Conservation (phyloP, 2,113 vertebrate genomes). For the Microcebus jonahi region DNA sequence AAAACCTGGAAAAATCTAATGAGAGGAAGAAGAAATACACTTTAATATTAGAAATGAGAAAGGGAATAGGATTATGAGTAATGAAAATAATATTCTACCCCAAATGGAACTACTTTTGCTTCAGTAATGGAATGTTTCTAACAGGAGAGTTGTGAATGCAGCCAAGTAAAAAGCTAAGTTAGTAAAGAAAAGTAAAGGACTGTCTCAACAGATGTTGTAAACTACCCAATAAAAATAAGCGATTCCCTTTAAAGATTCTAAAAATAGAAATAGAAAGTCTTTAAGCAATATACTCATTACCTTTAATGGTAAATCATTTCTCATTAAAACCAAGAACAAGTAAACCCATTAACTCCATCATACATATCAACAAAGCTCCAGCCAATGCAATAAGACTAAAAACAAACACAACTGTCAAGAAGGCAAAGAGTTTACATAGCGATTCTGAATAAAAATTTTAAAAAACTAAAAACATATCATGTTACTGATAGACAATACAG, state of each 20-base stretch:
- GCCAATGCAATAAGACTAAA: not conserved
- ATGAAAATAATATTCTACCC: not conserved
- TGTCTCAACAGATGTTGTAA: not conserved
- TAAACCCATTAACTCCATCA: not conserved
- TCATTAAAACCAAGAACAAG: slow-evolving; percentile 32
- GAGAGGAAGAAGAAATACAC: not conserved
- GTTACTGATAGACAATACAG: not conserved
- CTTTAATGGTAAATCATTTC: slow-evolving; percentile 17
- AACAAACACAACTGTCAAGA: not conserved
- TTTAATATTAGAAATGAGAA: not conserved
- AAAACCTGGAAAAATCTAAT: not conserved
- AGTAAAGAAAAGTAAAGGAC: not conserved
- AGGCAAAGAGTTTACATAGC: not conserved
- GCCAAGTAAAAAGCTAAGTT: not conserved
- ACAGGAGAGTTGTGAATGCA: not conserved
- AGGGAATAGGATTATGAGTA: not conserved
- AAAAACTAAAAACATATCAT: not conserved
- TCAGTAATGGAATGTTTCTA: not conserved
- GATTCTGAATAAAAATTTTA: not conserved
- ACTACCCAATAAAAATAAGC: not conserved
- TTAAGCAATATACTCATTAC: not conserved
- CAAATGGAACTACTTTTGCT: not conserved
- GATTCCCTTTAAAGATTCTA: slow-evolving; percentile 39
- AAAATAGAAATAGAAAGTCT: not conserved
- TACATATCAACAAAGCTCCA: slow-evolving; percentile 20